A percentile compares a stretch with the other conserved stretches of the same genome.
These are phyloP conservation scores for Rhea pennata DNA, from an alignment of 2,113 vertebrate species.

Conservation along the genomic window DNA sequence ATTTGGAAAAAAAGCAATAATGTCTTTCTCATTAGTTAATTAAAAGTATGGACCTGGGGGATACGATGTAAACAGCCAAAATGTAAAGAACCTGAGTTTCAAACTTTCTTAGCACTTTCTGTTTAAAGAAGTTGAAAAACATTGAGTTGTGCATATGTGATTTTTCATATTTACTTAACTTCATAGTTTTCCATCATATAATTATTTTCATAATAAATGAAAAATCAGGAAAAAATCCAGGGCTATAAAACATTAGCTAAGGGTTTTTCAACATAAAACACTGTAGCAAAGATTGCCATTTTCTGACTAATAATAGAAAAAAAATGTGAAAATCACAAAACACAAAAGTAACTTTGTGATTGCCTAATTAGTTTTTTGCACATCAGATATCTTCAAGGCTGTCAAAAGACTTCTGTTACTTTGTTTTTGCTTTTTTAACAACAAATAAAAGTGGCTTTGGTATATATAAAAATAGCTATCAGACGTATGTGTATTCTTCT, in stretches of 20 bases:
- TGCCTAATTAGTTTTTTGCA: background rate
- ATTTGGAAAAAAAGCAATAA: background rate
- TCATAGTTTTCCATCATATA: background rate
- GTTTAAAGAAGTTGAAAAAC: background rate
- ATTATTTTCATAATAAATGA: background rate
- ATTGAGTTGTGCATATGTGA: background rate
- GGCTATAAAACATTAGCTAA: background rate
- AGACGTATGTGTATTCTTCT: background rate
- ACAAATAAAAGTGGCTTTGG: background rate
- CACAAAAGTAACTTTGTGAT: background rate
- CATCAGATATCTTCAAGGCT: background rate
- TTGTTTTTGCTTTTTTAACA: background rate
- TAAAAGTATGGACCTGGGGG: accelerated
- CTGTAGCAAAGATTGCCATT: background rate
- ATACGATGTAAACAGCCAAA: background rate
- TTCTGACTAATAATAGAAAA: background rate
- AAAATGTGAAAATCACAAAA: background rate
- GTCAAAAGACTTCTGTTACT: background rate
- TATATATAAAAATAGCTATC: background rate
- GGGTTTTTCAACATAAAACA: background rate
- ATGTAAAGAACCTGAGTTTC: background rate
- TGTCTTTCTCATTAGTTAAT: background rate
- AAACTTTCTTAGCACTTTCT: background rate
- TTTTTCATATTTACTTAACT: background rate
- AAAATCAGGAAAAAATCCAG: background rate